A percentile compares a stretch with the other conserved stretches of the same genome.
Evolutionary conservation across 2,797 vertebrate species (phyloP).

Genomic region (Squalus acanthias): DNA sequence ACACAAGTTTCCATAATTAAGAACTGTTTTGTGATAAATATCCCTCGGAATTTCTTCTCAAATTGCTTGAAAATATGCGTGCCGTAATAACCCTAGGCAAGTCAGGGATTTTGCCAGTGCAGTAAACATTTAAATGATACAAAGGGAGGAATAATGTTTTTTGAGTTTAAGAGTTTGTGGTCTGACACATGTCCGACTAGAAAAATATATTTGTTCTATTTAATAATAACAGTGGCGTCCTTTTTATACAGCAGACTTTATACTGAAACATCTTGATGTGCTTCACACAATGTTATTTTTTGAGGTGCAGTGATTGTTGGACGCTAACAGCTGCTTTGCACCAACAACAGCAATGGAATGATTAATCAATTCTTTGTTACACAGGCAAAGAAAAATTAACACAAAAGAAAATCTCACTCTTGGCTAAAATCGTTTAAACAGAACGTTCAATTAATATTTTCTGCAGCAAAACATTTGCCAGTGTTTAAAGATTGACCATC

Average conservation of each 20-base stretch:
- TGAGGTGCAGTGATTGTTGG: neutral
- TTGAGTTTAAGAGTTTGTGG: neutral
- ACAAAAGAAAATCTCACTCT: neutral
- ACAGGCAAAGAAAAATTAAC: neutral
- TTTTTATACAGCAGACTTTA: neutral
- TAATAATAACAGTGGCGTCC: neutral
- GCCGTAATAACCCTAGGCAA: neutral
- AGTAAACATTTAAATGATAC: neutral
- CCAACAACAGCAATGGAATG: neutral
- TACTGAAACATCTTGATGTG: neutral
- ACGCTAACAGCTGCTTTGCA: neutral
- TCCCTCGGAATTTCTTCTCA: neutral
- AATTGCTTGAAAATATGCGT: neutral
- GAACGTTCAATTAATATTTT: neutral
- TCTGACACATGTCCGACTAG: neutral
- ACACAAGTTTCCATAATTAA: neutral
- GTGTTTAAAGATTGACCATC: neutral
- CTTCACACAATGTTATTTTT: neutral
- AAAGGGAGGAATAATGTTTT: too few relatives aligned
- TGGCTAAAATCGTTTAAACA: neutral
- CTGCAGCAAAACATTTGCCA: neutral
- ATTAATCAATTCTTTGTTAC: neutral
- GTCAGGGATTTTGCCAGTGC: neutral
- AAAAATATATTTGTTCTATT: neutral
- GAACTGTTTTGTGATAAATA: neutral